These are phyloP conservation scores for Hylyphantes graminicola DNA, from an alignment of 1,140 invertebrate genomes.

Conservation along the genomic window DNA sequence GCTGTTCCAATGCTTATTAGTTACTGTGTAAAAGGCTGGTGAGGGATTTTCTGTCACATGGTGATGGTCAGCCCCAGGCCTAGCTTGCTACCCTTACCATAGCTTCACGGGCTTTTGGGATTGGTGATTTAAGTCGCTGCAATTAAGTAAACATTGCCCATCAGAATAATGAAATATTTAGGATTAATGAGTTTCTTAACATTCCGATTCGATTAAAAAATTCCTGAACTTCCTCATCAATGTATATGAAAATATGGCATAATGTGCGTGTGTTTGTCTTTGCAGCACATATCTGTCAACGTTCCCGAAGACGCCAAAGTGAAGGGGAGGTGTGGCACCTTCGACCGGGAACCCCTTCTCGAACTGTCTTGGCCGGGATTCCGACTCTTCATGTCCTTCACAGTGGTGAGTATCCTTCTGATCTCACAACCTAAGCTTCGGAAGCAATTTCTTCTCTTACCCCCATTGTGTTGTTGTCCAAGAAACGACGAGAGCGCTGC, in stretches of 20 bases:
- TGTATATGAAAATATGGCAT: no score
- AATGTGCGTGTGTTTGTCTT: not conserved
- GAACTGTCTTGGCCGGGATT: slow-evolving; percentile 58
- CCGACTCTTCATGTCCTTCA: slow-evolving; percentile 54
- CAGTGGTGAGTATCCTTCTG: slow-evolving; percentile 1
- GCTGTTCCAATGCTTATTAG: no score
- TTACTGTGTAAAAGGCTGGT: no score
- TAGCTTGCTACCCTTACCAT: not conserved
- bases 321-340: slow-evolving; percentile 61
- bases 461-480: no score
- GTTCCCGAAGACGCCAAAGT: slow-evolving; percentile 59
- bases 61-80: no score
- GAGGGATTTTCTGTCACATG: no score
- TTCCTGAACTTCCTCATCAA: no score
- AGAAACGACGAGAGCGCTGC: no score
- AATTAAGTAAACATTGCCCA: not conserved
- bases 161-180: no score
- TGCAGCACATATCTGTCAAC: slow-evolving; percentile 45
- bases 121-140: not conserved
- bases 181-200: no score
- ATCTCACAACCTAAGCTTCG: not conserved
- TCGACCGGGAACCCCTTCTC: slow-evolving; percentile 39
- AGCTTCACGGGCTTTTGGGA: not conserved
- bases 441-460: no score
- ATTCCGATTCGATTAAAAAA: no score